Conservation (phyloP, 2,113 vertebrate species). For the Bucco capensis region DNA sequence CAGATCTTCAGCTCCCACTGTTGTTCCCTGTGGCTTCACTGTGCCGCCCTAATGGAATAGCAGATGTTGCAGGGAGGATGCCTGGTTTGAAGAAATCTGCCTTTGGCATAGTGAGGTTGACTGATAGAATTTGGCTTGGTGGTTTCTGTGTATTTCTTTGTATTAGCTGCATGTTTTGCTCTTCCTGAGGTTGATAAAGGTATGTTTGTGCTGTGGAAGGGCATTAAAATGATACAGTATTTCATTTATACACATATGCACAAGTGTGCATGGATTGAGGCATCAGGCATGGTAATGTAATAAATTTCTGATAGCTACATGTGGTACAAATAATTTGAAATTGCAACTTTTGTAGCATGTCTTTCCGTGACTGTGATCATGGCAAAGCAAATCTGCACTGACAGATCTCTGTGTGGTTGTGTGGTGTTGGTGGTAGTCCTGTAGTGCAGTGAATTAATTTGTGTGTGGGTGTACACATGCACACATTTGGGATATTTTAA, state of each 20-base stretch:
- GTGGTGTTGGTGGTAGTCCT: not conserved
- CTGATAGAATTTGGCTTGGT: not conserved
- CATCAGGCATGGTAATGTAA: not conserved
- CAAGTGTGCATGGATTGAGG: not conserved
- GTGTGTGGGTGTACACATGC: not conserved
- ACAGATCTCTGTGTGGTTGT: not conserved
- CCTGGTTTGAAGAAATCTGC: not conserved
- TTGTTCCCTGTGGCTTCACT: not conserved
- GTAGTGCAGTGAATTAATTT: not conserved
- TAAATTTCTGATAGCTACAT: not conserved
- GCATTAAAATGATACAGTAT: not conserved
- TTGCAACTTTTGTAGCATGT: not conserved
- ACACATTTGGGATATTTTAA: not conserved
- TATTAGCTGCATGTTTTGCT: not conserved
- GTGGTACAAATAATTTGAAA: not conserved
- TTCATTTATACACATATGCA: not conserved
- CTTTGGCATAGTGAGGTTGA: not conserved
- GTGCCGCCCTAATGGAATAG: not conserved
- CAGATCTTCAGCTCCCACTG: not conserved
- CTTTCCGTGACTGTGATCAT: not conserved
- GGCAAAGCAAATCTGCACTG: not conserved
- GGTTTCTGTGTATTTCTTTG: not conserved
- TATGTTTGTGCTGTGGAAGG: not conserved
- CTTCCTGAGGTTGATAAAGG: not conserved
- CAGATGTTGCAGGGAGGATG: not conserved